phyloP scores from a whole-genome alignment of 2,113 vertebrate species.

The Diadophis punctatus region DNA sequence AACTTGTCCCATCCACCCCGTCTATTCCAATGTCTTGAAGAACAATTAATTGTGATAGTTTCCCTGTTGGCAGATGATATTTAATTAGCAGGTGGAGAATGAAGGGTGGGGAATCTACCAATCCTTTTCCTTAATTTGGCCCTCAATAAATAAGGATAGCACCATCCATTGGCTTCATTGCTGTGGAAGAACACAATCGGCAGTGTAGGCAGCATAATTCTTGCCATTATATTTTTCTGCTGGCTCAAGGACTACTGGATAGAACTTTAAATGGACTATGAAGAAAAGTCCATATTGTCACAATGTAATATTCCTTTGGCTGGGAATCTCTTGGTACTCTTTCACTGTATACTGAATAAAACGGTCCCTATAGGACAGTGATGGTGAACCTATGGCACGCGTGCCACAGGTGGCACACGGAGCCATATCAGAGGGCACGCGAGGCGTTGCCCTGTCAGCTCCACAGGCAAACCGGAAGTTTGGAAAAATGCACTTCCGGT shows the following conservation, averaged over 20 bases:
- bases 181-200: neutral
- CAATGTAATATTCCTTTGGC: neutral
- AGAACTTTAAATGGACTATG: neutral
- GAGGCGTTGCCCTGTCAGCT: too few relatives aligned
- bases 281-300: neutral
- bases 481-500: too few relatives aligned
- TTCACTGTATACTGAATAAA: neutral
- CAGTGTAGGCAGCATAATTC: neutral
- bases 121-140: neutral
- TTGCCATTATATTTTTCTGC: neutral
- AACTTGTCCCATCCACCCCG: neutral
- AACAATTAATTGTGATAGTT: neutral
- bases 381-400: too few relatives aligned
- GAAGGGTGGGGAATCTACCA: neutral
- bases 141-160: neutral
- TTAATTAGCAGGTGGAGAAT: neutral
- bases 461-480: too few relatives aligned
- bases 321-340: neutral
- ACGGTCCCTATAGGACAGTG: neutral
- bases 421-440: too few relatives aligned
- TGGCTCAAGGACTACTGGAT: neutral
- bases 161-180: neutral
- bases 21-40: neutral
- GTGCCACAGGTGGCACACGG: too few relatives aligned
- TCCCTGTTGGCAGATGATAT: neutral